phyloP scores from a whole-genome alignment of 2,888 invertebrate species.

The Dryocosmus kuriphilus region DNA sequence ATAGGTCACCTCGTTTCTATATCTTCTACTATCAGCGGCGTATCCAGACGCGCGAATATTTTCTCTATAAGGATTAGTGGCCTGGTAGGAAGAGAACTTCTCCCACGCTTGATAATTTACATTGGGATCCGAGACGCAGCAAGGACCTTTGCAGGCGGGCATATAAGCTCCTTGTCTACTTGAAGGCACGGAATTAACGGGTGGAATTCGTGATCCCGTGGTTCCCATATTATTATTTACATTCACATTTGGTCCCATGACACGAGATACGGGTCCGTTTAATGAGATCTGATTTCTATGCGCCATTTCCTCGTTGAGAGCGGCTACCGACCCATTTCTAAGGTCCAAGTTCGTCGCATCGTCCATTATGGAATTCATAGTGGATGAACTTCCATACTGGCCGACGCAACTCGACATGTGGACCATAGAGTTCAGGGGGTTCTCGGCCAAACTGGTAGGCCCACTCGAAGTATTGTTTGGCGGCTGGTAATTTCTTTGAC shows the following conservation, averaged over 20 bases:
- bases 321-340: constrained; percentile 57
- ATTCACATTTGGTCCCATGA: constrained; percentile 60
- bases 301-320: constrained; percentile 63
- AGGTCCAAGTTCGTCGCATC: constrained; percentile 60
- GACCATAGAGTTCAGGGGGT: constrained; percentile 61
- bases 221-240: constrained; percentile 53
- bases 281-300: constrained; percentile 67
- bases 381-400: constrained; percentile 63
- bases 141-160: constrained; percentile 70
- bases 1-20: constrained; percentile 60
- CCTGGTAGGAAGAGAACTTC: constrained; percentile 66
- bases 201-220: constrained; percentile 60
- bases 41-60: constrained; percentile 64
- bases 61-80: constrained; percentile 67
- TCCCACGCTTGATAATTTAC: constrained; percentile 71
- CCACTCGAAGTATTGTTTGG: constrained; percentile 53
- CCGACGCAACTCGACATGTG: constrained; percentile 69
- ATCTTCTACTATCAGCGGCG: constrained; percentile 66
- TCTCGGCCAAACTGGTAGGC: constrained; percentile 44
- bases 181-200: constrained; percentile 47
- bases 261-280: constrained; percentile 60
- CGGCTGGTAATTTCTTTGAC: constrained; percentile 61
- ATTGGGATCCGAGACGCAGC: constrained; percentile 67
- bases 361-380: constrained; percentile 67
- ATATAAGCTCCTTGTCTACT: constrained; percentile 60